Conservation (phyloP, 2,888 invertebrate species). For the Corbicula japonica region DNA sequence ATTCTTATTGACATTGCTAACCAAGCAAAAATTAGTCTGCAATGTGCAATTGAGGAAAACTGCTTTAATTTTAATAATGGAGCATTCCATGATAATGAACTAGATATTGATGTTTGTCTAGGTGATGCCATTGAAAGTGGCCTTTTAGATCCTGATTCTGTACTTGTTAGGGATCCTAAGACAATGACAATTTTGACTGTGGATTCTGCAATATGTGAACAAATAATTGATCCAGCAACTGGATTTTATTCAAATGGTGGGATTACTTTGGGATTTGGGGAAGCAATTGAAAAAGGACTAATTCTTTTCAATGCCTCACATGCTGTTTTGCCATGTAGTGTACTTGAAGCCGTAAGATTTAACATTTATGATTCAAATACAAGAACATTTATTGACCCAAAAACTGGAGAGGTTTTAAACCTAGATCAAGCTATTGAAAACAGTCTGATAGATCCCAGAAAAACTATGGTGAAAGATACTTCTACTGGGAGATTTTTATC, state of each 20-base stretch:
- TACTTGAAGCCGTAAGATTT: conserved; percentile 64
- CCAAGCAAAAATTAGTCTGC: conserved; percentile 87
- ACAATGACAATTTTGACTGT: conserved; percentile 88
- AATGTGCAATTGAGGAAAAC: conserved; percentile 89
- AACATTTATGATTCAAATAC: conserved; percentile 89
- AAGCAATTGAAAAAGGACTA: conserved; percentile 92
- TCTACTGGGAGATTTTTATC: conserved; percentile 63
- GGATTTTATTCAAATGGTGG: conserved; percentile 72
- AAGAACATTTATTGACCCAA: conserved; percentile 92
- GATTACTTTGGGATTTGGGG: conserved; percentile 88
- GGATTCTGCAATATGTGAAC: conserved; percentile 78
- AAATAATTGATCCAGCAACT: conserved; percentile 75
- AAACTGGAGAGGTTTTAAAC: conserved; percentile 72
- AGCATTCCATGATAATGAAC: conserved; percentile 74
- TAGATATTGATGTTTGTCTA: conserved; percentile 70
- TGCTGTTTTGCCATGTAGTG: conserved; percentile 59
- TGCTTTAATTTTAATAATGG: conserved; percentile 89
- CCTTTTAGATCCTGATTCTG: conserved; percentile 94
- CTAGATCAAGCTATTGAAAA: conserved; percentile 77
- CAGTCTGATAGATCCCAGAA: conserved; percentile 67
- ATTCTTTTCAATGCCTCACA: conserved; percentile 74
- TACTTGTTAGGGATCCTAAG: conserved; percentile 92
- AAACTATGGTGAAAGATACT: conserved; percentile 70
- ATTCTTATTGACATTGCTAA: conserved; percentile 80
- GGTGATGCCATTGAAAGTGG: conserved; percentile 91